Conservation (phyloP, 2,888 invertebrate species). For the Steinernema hermaphroditum region DNA sequence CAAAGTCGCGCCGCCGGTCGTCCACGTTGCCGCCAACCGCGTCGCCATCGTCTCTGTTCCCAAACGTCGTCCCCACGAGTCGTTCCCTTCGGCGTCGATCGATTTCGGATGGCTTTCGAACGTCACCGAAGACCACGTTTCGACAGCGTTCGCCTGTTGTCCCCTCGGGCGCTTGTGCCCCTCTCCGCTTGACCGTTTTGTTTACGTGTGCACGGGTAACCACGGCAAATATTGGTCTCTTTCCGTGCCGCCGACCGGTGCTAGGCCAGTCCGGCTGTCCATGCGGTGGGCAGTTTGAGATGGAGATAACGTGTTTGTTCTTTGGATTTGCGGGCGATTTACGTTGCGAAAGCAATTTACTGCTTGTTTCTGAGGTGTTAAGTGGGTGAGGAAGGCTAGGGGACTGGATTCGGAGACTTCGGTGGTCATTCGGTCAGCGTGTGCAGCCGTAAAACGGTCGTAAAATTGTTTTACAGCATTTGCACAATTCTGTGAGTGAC, state of each 20-base stretch:
- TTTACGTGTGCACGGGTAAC: too few relatives aligned
- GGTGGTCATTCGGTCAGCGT: neutral
- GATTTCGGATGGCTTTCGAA: slow-evolving; percentile 23
- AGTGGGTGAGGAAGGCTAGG: neutral
- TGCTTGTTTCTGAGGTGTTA: slow-evolving; percentile 21
- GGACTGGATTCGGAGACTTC: neutral
- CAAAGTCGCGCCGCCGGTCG: neutral
- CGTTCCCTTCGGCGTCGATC: slow-evolving; percentile 11
- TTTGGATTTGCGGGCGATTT: slow-evolving; percentile 12
- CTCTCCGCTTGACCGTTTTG: neutral
- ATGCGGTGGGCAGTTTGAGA: too few relatives aligned
- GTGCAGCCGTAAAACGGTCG: neutral
- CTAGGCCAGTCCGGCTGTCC: too few relatives aligned
- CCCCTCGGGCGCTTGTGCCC: neutral
- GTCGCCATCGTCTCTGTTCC: slow-evolving; percentile 11
- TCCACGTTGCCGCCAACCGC: neutral
- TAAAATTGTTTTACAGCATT: neutral
- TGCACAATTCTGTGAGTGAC: neutral
- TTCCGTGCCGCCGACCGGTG: too few relatives aligned
- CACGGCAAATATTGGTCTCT: too few relatives aligned
- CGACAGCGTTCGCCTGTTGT: neutral
- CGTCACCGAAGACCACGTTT: neutral
- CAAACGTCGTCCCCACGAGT: neutral
- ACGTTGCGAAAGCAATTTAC: slow-evolving; percentile 11
- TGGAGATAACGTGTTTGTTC: slow-evolving; percentile 24